Base-by-base conservation (phyloP, 2,113 vertebrate species). In the Numenius arquata region DNA sequence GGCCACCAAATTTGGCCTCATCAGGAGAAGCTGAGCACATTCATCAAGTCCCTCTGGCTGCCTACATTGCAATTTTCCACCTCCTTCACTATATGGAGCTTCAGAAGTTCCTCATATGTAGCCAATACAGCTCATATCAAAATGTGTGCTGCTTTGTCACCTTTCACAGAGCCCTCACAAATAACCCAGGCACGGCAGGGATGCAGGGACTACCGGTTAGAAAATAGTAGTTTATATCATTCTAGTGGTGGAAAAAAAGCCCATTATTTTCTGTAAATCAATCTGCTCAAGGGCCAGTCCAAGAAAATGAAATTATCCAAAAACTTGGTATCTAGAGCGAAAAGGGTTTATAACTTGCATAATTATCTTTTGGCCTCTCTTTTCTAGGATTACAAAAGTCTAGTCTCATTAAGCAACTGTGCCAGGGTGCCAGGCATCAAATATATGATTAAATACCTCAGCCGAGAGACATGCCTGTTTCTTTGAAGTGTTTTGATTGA, bases 401-500 rank as follows among this genome's bases (percentile, higher is more conserved):
- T 32, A 15, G 38, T 55, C 65, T 89, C 89, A 66, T 89, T 66
- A 85, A 79, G 55, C 30, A 41, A 85, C 21, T 36, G 63, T 0
- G 1, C 63, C 40, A 58, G 65, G 40, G 40, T 63, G 70, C 65
- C 29, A 78, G 66, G 70, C 88, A 53, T 71, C 70, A 87, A 90
- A 68, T 52, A 56, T 11, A 65, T 90, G 79, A 89, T 92, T 86
- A 86, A 96, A 85, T 66, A 80, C 62, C 83, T 75, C 67, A 26
- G 45, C 36, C 21, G 4, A 79, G 36, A 75, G 50, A 50, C 29
- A 7, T 3, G 34, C 45, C 52, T 15, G 81, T 22, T 70, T 26
- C 89, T 93, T 27, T 73, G 56, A 78, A 85, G 53, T 45, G 83
- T 86, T 95, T 86, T 81, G 65, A 85, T 25, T 88, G 86, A 95